phyloP scores from a whole-genome alignment of 2,888 invertebrate species.

The Listrodromus nycthemerus region DNA sequence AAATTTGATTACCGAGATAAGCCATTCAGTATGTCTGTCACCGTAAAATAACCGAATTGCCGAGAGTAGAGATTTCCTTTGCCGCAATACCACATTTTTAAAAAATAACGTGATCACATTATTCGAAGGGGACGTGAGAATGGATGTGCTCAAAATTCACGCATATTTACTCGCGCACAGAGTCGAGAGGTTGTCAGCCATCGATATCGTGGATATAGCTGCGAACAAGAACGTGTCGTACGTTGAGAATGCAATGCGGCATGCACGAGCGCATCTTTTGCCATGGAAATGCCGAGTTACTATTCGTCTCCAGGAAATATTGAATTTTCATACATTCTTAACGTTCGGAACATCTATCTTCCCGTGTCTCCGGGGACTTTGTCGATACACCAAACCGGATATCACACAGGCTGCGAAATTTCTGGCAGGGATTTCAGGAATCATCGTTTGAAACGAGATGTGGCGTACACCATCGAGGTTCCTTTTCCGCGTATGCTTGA shows the following conservation, averaged over 20 bases:
- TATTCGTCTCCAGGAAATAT: slow-evolving; percentile 23
- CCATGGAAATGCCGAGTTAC: slow-evolving; percentile 10
- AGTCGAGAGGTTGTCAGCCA: not conserved
- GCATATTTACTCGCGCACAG: not conserved
- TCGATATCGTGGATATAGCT: not conserved
- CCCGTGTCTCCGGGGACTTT: slow-evolving; percentile 9
- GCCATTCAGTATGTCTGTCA: not conserved
- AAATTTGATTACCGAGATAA: not conserved
- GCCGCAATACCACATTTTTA: not conserved
- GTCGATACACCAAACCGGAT: slow-evolving; percentile 17
- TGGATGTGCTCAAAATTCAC: not conserved
- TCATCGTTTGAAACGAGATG: slow-evolving; percentile 14
- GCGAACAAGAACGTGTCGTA: slow-evolving; percentile 16
- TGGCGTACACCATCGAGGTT: not conserved
- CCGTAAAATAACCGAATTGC: not conserved
- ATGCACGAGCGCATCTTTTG: slow-evolving; percentile 4
- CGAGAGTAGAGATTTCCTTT: not conserved
- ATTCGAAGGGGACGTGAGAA: not conserved
- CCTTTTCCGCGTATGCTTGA: not conserved
- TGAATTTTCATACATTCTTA: slow-evolving; percentile 52
- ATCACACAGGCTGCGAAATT: slow-evolving; percentile 10
- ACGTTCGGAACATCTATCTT: not conserved
- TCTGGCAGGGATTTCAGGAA: slow-evolving; percentile 2
- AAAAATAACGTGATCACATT: not conserved
- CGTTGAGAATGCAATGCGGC: slow-evolving; percentile 18